These are phyloP conservation scores for Thamnophis sirtalis DNA, from an alignment of 2,113 vertebrate genomes.

Conservation along the genomic window DNA sequence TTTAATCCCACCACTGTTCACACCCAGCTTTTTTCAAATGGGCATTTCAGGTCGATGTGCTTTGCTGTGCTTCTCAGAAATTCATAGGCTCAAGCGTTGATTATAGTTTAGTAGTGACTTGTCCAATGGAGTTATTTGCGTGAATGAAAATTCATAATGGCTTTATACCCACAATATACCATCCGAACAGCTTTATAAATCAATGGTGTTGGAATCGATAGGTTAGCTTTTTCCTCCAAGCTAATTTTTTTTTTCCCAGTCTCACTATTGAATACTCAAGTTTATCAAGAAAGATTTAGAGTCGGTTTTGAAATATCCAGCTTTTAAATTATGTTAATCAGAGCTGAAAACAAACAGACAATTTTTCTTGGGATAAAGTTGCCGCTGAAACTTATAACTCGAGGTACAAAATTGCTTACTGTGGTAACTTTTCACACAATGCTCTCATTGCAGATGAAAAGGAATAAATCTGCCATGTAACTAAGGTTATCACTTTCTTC, in stretches of 20 bases:
- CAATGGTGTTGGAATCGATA: background rate
- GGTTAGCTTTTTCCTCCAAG: constrained; percentile 1
- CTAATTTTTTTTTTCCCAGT: background rate
- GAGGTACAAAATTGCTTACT: background rate
- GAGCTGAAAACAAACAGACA: background rate
- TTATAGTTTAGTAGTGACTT: background rate
- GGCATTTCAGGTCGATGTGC: no score
- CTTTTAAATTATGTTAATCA: constrained; percentile 11
- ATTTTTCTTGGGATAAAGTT: background rate
- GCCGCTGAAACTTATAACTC: background rate
- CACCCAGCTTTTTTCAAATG: background rate
- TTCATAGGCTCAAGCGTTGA: background rate
- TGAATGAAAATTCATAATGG: background rate
- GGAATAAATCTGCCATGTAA: background rate
- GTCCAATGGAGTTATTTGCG: background rate
- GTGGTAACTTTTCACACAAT: background rate
- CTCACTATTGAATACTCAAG: background rate
- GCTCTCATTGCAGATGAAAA: constrained; percentile 12
- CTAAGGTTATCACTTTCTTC: background rate
- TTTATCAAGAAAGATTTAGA: constrained; percentile 1
- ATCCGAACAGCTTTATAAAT: background rate
- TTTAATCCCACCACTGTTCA: background rate
- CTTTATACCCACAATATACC: background rate
- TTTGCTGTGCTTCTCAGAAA: background rate
- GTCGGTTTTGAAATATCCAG: background rate